Percentiles rank a stretch among this genome's conserved stretches.
These are phyloP conservation scores for Sebastes itinus DNA, from an alignment of 2,797 vertebrate genomes.

Conservation along the genomic window DNA sequence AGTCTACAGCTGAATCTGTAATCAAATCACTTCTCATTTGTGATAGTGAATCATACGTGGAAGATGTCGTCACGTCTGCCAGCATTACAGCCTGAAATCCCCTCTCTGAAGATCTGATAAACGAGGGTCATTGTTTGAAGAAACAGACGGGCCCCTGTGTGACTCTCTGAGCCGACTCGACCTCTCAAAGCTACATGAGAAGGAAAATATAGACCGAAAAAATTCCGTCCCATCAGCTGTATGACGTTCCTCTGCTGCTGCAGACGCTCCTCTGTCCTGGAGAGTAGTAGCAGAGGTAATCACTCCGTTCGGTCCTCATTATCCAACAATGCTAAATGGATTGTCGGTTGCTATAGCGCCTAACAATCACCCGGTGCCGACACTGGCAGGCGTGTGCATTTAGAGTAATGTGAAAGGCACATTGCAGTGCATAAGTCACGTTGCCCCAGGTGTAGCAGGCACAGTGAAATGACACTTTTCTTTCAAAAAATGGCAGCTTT, in stretches of 20 bases:
- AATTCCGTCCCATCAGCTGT: background rate
- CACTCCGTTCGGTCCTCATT: constrained; percentile 36
- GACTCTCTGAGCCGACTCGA: background rate
- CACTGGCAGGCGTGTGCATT: constrained; percentile 13
- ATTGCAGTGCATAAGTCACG: constrained; percentile 18
- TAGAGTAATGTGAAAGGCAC: constrained; percentile 17
- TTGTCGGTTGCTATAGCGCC: constrained; percentile 36
- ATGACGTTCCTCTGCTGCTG: background rate
- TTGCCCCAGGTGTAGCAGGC: constrained; percentile 9
- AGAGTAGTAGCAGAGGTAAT: constrained; percentile 29
- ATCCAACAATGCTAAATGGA: constrained; percentile 47
- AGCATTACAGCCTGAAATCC: background rate
- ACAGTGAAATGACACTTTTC: constrained; percentile 13
- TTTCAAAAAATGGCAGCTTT: background rate
- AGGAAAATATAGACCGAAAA: background rate
- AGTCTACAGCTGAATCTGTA: background rate
- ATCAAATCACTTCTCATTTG: background rate
- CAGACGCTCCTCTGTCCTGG: constrained; percentile 21
- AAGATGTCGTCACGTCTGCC: background rate
- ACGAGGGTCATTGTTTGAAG: constrained; percentile 23
- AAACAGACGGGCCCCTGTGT: constrained; percentile 10
- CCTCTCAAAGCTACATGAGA: background rate
- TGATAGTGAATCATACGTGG: background rate
- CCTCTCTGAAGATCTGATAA: background rate
- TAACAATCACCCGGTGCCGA: constrained; percentile 27